A percentile compares a stretch with the other conserved stretches of the same genome.
phyloP scores from a whole-genome alignment of 2,113 vertebrate genomes.

The Pyrgilauda ruficollis region DNA sequence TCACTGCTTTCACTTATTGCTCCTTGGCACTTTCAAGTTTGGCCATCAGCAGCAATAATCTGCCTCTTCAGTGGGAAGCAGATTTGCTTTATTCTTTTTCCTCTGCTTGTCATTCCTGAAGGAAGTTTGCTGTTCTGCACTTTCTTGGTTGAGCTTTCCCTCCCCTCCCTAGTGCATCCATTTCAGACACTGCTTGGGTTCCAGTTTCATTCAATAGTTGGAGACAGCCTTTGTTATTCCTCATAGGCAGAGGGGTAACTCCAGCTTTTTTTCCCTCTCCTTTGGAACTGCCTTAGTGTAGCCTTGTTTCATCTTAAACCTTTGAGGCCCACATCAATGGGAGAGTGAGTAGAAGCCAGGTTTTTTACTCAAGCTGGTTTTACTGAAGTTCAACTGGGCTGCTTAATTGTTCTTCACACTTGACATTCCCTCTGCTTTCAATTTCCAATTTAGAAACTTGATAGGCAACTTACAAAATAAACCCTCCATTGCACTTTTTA shows the following conservation, averaged over 20 bases:
- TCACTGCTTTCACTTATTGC: background rate
- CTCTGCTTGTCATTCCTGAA: background rate
- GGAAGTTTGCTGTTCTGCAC: background rate
- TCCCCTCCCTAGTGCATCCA: background rate
- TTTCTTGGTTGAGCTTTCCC: background rate
- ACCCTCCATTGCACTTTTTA: background rate
- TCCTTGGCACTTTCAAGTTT: background rate
- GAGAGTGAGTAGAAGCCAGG: background rate
- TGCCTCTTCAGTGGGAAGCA: background rate
- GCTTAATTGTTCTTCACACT: background rate
- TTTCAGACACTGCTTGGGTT: background rate
- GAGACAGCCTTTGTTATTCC: background rate
- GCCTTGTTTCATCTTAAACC: background rate
- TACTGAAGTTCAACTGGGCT: background rate
- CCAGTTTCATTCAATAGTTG: background rate
- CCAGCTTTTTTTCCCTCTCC: background rate
- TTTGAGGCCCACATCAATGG: background rate
- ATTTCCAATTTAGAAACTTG: background rate
- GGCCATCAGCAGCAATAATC: background rate
- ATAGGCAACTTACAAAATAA: background rate
- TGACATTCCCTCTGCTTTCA: background rate
- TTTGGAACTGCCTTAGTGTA: background rate
- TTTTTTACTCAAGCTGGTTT: background rate
- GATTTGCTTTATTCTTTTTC: background rate
- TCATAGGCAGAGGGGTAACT: background rate